phyloP scores from a whole-genome alignment of 2,888 invertebrate species.

The Eucriotettix oculatus region DNA sequence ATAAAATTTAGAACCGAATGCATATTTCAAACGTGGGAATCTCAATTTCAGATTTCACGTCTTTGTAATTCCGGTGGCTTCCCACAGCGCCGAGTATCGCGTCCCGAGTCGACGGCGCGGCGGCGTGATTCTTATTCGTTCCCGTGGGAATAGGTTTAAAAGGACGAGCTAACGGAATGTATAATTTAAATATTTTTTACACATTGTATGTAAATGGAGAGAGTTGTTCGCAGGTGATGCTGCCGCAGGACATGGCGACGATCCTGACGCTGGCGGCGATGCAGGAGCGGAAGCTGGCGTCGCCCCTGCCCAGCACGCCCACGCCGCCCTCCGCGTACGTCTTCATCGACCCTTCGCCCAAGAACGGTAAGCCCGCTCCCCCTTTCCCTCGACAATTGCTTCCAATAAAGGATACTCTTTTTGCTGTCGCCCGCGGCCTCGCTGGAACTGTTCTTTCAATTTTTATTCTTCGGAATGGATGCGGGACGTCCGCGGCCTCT shows the following conservation, averaged over 20 bases:
- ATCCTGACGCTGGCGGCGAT: conserved; percentile 24
- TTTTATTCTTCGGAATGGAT: conserved; percentile 6
- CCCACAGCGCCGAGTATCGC: too few relatives aligned
- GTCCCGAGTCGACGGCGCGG: not conserved
- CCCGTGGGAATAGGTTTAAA: not conserved
- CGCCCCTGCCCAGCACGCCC: conserved; percentile 2
- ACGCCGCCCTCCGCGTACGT: conserved; percentile 6
- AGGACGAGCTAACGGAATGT: not conserved
- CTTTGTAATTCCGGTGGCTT: not conserved
- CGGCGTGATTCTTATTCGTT: not conserved
- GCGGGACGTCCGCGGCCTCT: not conserved
- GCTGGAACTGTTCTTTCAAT: conserved; percentile 2
- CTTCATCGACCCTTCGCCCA: conserved; percentile 7
- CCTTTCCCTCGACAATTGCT: conserved; percentile 10
- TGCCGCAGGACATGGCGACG: conserved; percentile 28
- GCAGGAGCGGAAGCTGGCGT: conserved; percentile 17
- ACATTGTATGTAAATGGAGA: not conserved
- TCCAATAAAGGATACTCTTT: conserved; percentile 10
- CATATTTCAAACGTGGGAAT: not conserved
- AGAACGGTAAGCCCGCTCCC: conserved; percentile 5
- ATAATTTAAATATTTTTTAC: not conserved
- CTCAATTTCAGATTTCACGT: not conserved
- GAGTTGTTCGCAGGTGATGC: conserved; percentile 24
- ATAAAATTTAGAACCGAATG: not conserved
- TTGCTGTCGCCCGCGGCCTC: conserved; percentile 1